phyloP scores from a whole-genome alignment of 2,888 invertebrate species.

The Acanthopleura granulata region DNA sequence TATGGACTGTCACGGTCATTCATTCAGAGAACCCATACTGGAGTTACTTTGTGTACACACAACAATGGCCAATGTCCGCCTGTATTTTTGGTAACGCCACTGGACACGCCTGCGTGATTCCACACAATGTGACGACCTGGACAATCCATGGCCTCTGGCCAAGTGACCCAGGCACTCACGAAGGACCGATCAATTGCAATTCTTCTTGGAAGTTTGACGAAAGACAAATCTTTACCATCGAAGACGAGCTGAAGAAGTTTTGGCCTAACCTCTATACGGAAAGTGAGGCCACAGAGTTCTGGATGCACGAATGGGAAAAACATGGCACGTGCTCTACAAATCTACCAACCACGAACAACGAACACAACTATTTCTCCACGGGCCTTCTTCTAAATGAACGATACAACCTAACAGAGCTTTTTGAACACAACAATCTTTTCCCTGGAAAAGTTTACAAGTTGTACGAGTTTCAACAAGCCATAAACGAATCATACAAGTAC shows the following conservation, averaged over 20 bases:
- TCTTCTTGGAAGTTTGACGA: not conserved
- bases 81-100: slow-evolving; percentile 28
- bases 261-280: slow-evolving; percentile 23
- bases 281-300: slow-evolving; percentile 25
- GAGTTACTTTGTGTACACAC: slow-evolving; percentile 33
- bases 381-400: slow-evolving; percentile 33
- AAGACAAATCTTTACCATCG: not conserved
- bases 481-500: too few relatives aligned
- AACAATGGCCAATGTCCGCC: slow-evolving; percentile 33
- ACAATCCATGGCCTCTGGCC: slow-evolving; percentile 33
- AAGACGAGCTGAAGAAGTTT: not conserved
- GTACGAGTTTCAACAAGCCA: too few relatives aligned
- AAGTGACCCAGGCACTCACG: not conserved
- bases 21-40: slow-evolving; percentile 14
- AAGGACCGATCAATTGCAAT: slow-evolving; percentile 6
- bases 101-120: slow-evolving; percentile 30
- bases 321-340: slow-evolving; percentile 45
- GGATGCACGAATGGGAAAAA: slow-evolving; percentile 43
- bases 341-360: slow-evolving; percentile 31
- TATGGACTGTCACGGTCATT: too few relatives aligned
- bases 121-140: slow-evolving; percentile 27
- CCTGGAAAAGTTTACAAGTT: too few relatives aligned
- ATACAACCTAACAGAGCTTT: slow-evolving; percentile 26
- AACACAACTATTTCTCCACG: slow-evolving; percentile 35
- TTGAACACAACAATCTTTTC: too few relatives aligned